Conservation (phyloP, 2,113 vertebrate species). For the Felis chaus region DNA sequence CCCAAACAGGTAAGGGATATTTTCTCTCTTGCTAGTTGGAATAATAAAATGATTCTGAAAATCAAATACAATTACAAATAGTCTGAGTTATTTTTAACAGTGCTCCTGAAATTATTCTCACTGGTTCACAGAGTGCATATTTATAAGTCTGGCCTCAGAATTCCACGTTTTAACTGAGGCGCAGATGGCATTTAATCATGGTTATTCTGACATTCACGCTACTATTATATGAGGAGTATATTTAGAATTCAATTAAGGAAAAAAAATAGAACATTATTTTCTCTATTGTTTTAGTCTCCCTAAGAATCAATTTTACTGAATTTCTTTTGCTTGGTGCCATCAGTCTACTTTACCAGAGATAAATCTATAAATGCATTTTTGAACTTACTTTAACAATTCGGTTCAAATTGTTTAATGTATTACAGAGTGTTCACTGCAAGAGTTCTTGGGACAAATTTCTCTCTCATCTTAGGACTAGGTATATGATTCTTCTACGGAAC, state of each 20-base stretch:
- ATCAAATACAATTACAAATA: not conserved
- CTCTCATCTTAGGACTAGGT: not conserved
- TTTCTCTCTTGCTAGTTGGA: not conserved
- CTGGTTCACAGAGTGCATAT: not conserved
- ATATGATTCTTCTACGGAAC: not conserved
- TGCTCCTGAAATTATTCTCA: not conserved
- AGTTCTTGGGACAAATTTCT: not conserved
- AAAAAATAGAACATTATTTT: not conserved
- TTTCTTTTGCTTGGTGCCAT: not conserved
- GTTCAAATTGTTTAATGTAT: constrained; percentile 10
- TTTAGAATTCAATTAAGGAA: constrained; percentile 44
- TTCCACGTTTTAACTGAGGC: not conserved
- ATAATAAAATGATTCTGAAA: constrained; percentile 27
- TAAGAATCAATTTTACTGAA: not conserved
- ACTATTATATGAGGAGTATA: not conserved
- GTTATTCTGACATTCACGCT: not conserved
- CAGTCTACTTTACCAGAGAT: not conserved
- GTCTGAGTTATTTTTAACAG: not conserved
- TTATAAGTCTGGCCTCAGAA: not conserved
- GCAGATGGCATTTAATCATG: not conserved
- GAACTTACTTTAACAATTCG: not conserved
- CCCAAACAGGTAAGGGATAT: not conserved
- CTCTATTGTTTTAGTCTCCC: not conserved
- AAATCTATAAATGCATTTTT: not conserved
- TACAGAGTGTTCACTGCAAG: not conserved